Conservation (phyloP, 2,888 invertebrate genomes). For the Carabus problematicus region DNA sequence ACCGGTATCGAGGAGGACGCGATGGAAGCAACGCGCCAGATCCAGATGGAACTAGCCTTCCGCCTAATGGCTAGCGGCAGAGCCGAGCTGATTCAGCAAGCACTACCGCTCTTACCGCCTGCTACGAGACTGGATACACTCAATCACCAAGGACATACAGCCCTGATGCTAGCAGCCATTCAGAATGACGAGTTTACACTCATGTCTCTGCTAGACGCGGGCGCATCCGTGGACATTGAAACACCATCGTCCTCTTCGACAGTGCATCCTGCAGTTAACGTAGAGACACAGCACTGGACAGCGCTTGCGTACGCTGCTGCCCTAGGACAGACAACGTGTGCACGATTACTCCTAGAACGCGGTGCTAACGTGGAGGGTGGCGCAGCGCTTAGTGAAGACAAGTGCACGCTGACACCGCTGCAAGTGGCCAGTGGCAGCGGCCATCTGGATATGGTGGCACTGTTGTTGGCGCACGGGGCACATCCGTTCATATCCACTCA, state of each 20-base stretch:
- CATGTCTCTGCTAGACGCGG: slow-evolving; percentile 67
- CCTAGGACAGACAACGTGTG: slow-evolving; percentile 63
- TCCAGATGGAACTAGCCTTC: slow-evolving; percentile 75
- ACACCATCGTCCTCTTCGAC: slow-evolving; percentile 66
- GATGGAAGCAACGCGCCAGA: slow-evolving; percentile 56
- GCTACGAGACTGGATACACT: slow-evolving; percentile 76
- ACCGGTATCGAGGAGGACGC: slow-evolving; percentile 57
- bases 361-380: slow-evolving; percentile 89
- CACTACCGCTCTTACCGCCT: slow-evolving; percentile 75
- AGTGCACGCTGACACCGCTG: slow-evolving; percentile 85
- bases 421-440: slow-evolving; percentile 86
- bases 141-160: slow-evolving; percentile 80
- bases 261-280: slow-evolving; percentile 64
- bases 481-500: slow-evolving; percentile 88
- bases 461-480: slow-evolving; percentile 83
- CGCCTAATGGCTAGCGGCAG: slow-evolving; percentile 81
- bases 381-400: slow-evolving; percentile 81
- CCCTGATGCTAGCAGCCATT: slow-evolving; percentile 83
- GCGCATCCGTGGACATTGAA: slow-evolving; percentile 83
- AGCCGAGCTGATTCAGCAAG: slow-evolving; percentile 78
- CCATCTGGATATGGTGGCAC: slow-evolving; percentile 78
- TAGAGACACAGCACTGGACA: slow-evolving; percentile 84
- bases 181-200: slow-evolving; percentile 75
- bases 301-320: slow-evolving; percentile 84
- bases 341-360: slow-evolving; percentile 73